These are phyloP conservation scores for Oplegnathus fasciatus DNA, from an alignment of 2,113 vertebrate genomes.

Conservation along the genomic window DNA sequence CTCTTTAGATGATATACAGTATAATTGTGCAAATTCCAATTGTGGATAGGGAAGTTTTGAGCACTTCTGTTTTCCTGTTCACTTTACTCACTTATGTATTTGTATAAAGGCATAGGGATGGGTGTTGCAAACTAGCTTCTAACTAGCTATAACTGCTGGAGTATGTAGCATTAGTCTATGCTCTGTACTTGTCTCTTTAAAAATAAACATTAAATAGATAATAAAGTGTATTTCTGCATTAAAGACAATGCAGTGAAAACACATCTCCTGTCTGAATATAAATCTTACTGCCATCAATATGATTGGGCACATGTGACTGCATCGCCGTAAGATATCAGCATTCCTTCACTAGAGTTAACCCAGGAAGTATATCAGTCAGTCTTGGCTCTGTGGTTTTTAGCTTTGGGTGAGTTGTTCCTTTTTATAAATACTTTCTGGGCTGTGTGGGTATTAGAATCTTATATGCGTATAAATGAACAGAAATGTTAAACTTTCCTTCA, in stretches of 20 bases:
- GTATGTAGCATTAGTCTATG: too few relatives aligned
- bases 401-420: slow-evolving; percentile 18
- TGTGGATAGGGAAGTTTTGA: background rate
- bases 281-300: background rate
- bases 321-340: background rate
- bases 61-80: background rate
- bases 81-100: background rate
- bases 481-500: slow-evolving; percentile 17
- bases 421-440: slow-evolving; percentile 22
- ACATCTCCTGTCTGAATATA: background rate
- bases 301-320: background rate
- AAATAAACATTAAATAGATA: background rate
- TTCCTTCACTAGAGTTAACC: background rate
- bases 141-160: background rate
- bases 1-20: background rate
- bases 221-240: background rate
- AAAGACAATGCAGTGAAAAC: background rate
- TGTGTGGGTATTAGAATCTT: background rate
- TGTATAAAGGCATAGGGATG: background rate
- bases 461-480: slow-evolving; percentile 33
- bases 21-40: background rate
- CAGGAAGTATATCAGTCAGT: background rate
- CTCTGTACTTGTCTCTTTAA: background rate
- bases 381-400: slow-evolving; percentile 18
- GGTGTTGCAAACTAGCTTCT: background rate